Conservation (phyloP, 2,888 invertebrate species). For the Calephelis perditalis region DNA sequence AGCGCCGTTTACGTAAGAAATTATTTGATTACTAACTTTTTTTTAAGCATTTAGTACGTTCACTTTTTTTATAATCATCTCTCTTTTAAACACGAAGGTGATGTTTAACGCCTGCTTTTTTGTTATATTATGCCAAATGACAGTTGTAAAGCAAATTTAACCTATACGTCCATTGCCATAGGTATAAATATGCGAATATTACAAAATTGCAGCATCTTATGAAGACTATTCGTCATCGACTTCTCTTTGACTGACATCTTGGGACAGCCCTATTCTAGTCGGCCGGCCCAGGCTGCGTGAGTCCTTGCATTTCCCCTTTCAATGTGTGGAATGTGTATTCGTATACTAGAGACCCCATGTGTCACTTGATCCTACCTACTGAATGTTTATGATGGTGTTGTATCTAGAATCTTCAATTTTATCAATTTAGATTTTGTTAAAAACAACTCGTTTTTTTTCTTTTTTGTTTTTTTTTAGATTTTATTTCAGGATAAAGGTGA, state of each 20-base stretch:
- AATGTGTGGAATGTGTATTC: conserved; percentile 70
- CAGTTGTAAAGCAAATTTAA: conserved; percentile 47
- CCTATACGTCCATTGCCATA: conserved; percentile 71
- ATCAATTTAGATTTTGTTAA: conserved; percentile 32
- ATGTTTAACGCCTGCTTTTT: conserved; percentile 8
- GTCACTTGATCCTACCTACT: conserved; percentile 34
- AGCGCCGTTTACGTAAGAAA: conserved; percentile 8
- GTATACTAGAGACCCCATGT: conserved; percentile 48
- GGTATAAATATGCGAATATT: conserved; percentile 76
- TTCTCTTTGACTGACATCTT: conserved; percentile 80
- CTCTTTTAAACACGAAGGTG: neutral
- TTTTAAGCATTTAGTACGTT: neutral
- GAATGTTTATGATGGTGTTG: conserved; percentile 53
- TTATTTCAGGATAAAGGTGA: neutral
- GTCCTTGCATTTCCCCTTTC: conserved; percentile 64
- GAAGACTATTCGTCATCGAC: conserved; percentile 85
- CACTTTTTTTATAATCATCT: neutral
- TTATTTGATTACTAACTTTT: conserved; percentile 1
- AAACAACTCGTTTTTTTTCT: neutral
- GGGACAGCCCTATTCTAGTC: conserved; percentile 68
- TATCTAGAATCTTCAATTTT: conserved; percentile 43
- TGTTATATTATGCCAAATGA: conserved; percentile 17
- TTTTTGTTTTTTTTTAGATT: neutral
- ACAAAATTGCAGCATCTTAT: conserved; percentile 83
- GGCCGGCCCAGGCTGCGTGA: conserved; percentile 71